Percentiles rank a stretch among this genome's conserved stretches.
Conservation (phyloP, 2,888 invertebrate genomes). For the Lasioglossum lativentre region DNA sequence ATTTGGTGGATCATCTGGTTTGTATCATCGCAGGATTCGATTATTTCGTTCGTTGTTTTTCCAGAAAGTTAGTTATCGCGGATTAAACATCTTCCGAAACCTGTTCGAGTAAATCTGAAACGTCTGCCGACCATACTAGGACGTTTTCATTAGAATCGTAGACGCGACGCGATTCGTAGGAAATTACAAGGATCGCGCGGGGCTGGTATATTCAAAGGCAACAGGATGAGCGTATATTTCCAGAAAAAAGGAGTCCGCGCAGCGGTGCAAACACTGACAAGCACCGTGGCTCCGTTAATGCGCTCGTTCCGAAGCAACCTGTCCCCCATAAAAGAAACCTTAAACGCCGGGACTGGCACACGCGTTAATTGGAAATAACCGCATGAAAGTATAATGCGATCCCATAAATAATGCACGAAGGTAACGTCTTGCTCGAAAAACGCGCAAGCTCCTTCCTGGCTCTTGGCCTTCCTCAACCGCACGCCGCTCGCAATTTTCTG, state of each 20-base stretch:
- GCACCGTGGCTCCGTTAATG: background rate
- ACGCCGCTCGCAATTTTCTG: slow-evolving; percentile 54
- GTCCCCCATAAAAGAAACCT: slow-evolving; percentile 24
- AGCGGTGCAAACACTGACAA: background rate
- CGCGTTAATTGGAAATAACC: slow-evolving; percentile 35
- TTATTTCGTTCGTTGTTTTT: background rate
- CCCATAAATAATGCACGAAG: slow-evolving; percentile 34
- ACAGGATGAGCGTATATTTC: background rate
- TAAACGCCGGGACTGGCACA: slow-evolving; percentile 17
- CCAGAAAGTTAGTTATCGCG: background rate
- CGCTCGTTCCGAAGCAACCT: slow-evolving; percentile 26
- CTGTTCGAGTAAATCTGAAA: background rate
- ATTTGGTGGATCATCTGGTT: background rate
- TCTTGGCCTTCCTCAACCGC: slow-evolving; percentile 58
- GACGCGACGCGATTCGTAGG: background rate
- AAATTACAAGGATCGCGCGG: background rate
- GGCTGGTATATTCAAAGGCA: background rate
- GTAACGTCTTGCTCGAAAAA: slow-evolving; percentile 31
- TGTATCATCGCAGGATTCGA: too few species aligned
- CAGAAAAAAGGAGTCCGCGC: background rate
- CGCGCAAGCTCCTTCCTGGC: slow-evolving; percentile 22
- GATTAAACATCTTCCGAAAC: background rate
- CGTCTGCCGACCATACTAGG: background rate
- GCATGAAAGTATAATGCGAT: slow-evolving; percentile 28
- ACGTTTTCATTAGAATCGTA: background rate